Conservation (phyloP, 2,113 vertebrate species). For the Pica pica region DNA sequence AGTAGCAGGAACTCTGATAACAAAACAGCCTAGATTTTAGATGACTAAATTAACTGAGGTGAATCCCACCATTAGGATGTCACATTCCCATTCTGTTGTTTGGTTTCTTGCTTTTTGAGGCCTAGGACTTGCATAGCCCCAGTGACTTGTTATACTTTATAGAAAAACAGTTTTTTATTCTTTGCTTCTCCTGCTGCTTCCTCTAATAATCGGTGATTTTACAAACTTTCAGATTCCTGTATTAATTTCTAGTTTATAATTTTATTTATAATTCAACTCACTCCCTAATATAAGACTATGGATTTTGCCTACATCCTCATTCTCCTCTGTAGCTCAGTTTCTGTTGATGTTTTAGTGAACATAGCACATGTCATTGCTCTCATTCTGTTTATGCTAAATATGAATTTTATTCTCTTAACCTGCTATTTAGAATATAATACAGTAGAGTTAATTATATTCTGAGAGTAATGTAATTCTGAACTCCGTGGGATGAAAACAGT, state of each 20-base stretch:
- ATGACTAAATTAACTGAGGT: not conserved
- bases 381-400: conserved; percentile 58
- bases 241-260: conserved; percentile 44
- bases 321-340: not conserved
- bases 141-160: not conserved
- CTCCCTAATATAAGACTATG: not conserved
- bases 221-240: not conserved
- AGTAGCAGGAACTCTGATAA: not conserved
- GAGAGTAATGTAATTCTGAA: conserved; percentile 66
- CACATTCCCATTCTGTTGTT: not conserved
- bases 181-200: not conserved
- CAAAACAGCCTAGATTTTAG: not conserved
- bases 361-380: conserved; percentile 7
- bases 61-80: not conserved
- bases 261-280: conserved; percentile 55
- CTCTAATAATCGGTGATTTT: not conserved
- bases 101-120: not conserved
- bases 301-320: conserved; percentile 2
- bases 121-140: not conserved
- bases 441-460: conserved; percentile 69
- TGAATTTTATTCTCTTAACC: conserved; percentile 48
- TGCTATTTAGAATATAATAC: conserved; percentile 56
- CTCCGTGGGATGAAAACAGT: conserved; percentile 52
- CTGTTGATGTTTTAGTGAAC: conserved; percentile 18
- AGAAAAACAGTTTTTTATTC: not conserved